A percentile compares a stretch with the other conserved stretches of the same genome.
These are phyloP conservation scores for Spisula subtruncata DNA, from an alignment of 2,888 invertebrate genomes.

Conservation along the genomic window DNA sequence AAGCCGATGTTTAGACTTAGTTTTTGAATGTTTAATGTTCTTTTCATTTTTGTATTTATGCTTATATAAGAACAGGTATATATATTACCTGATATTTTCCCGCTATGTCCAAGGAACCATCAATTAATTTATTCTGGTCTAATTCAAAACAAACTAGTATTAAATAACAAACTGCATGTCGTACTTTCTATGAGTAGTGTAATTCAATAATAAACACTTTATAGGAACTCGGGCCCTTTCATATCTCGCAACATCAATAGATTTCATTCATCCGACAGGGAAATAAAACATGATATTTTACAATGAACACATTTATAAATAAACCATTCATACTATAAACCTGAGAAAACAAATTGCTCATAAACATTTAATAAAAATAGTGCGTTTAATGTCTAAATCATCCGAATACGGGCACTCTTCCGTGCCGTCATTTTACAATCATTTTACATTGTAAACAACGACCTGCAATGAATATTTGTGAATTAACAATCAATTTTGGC, in stretches of 20 bases:
- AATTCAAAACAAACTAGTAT: background rate
- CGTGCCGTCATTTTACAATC: background rate
- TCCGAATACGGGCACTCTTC: background rate
- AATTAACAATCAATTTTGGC: background rate
- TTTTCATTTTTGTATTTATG: no score
- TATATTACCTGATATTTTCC: no score
- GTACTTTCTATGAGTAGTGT: background rate
- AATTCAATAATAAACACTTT: background rate
- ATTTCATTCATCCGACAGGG: background rate
- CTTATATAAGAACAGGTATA: no score
- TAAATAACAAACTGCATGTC: background rate
- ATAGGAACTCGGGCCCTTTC: background rate
- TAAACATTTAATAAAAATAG: background rate
- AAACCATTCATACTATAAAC: background rate
- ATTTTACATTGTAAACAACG: background rate
- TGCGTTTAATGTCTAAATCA: background rate
- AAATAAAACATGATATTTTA: background rate
- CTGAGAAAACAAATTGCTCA: background rate
- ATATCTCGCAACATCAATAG: conserved; percentile 10
- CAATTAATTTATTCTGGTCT: no score
- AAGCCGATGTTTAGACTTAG: no score
- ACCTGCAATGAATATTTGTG: background rate
- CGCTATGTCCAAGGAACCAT: no score
- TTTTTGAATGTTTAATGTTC: no score
- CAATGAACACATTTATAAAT: conserved; percentile 23